Evolutionary conservation across 2,113 vertebrate species (phyloP).

Genomic region (Laticauda colubrina): DNA sequence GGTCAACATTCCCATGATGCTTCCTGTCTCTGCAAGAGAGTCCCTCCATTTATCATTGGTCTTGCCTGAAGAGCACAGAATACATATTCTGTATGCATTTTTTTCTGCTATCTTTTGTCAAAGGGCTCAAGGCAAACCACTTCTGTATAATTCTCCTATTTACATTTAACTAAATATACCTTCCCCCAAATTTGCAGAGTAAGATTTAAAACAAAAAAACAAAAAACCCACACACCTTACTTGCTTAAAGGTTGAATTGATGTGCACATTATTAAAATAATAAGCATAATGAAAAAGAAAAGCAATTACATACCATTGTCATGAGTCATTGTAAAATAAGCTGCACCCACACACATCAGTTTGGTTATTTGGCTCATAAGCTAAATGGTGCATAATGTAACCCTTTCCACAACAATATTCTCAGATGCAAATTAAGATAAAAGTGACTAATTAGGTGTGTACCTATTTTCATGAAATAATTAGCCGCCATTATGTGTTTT

Average conservation of each 20-base stretch:
- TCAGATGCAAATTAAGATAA: constrained; percentile 61
- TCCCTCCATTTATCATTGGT: constrained; percentile 13
- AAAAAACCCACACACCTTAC: neutral
- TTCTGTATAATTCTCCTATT: constrained; percentile 2
- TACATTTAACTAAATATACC: constrained; percentile 36
- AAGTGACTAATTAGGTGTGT: constrained; percentile 58
- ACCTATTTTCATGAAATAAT: constrained; percentile 61
- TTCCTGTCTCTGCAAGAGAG: constrained; percentile 11
- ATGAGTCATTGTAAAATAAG: constrained; percentile 42
- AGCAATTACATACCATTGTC: constrained; percentile 37
- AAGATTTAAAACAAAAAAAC: neutral
- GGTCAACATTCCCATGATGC: constrained; percentile 34
- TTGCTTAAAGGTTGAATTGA: constrained; percentile 35
- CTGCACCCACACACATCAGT: constrained; percentile 6
- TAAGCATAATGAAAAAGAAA: constrained; percentile 21
- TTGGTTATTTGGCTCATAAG: constrained; percentile 13
- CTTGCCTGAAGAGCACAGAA: neutral
- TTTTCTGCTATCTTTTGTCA: constrained; percentile 4
- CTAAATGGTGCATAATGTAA: constrained; percentile 37
- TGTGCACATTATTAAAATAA: constrained; percentile 40
- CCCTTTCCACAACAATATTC: constrained; percentile 51
- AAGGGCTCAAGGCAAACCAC: neutral
- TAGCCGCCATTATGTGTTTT: constrained; percentile 47
- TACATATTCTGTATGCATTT: constrained; percentile 24
- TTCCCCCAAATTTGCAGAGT: constrained; percentile 16